phyloP scores from a whole-genome alignment of 2,113 vertebrate species.

The Sylvia atricapilla region DNA sequence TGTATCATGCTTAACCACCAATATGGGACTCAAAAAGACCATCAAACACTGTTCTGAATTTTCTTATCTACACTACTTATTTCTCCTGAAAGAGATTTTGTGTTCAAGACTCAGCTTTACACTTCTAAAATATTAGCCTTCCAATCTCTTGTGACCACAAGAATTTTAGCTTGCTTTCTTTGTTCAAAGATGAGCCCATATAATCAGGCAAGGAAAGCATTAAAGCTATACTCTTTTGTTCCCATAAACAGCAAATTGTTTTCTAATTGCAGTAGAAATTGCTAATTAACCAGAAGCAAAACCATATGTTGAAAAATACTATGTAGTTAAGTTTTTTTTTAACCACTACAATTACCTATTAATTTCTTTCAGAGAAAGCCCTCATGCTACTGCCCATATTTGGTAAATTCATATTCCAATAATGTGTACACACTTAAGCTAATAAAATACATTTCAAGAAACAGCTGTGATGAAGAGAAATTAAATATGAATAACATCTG shows the following conservation, averaged over 20 bases:
- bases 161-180: background rate
- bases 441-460: background rate
- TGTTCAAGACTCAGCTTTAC: background rate
- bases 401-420: background rate
- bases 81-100: background rate
- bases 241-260: background rate
- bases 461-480: background rate
- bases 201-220: background rate
- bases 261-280: constrained; percentile 5
- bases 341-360: background rate
- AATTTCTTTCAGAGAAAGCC: background rate
- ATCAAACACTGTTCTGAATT: background rate
- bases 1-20: background rate
- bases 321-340: background rate
- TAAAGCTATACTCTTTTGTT: background rate
- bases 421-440: background rate
- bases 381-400: background rate
- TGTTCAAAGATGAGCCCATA: background rate
- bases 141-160: background rate
- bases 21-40: background rate
- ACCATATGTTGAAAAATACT: background rate
- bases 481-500: background rate
- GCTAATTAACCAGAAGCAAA: constrained; percentile 31
- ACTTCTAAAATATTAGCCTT: background rate
- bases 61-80: background rate